Conservation (phyloP, 2,888 invertebrate genomes). For the Parnassius mnemosyne region DNA sequence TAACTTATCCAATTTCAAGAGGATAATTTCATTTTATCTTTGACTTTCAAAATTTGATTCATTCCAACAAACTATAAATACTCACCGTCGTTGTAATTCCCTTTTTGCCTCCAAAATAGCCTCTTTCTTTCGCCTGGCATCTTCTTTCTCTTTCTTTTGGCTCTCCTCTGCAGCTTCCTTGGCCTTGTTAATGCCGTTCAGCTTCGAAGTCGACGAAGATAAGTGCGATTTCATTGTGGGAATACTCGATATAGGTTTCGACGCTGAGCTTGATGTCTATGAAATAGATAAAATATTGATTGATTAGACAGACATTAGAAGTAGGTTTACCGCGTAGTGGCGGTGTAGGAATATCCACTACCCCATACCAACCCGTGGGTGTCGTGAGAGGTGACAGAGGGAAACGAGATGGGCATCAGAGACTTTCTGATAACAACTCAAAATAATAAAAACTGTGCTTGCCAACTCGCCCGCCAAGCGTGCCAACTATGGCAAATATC, state of each 20-base stretch:
- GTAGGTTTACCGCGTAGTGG: too few relatives aligned
- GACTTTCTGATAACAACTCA: too few relatives aligned
- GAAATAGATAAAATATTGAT: background rate
- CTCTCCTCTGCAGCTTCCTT: constrained; percentile 62
- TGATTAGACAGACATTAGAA: too few relatives aligned
- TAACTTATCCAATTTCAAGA: too few relatives aligned
- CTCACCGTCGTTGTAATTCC: constrained; percentile 78
- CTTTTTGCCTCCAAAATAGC: constrained; percentile 79
- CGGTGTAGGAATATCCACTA: too few relatives aligned
- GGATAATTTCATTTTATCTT: too few relatives aligned
- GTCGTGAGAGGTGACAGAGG: background rate
- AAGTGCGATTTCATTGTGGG: constrained; percentile 41
- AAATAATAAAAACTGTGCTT: too few relatives aligned
- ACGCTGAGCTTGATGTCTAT: constrained; percentile 57
- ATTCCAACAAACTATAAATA: background rate
- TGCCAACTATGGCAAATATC: too few relatives aligned
- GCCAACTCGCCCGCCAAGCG: too few relatives aligned
- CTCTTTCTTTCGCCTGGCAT: constrained; percentile 80
- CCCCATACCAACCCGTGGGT: background rate
- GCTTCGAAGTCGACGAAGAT: constrained; percentile 54
- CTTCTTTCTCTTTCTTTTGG: constrained; percentile 66
- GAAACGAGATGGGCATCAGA: too few relatives aligned
- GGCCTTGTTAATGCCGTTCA: constrained; percentile 44
- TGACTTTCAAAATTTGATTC: too few relatives aligned
- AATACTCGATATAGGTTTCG: constrained; percentile 50